phyloP scores from a whole-genome alignment of 2,888 invertebrate species.

The Heliconius charithonia region DNA sequence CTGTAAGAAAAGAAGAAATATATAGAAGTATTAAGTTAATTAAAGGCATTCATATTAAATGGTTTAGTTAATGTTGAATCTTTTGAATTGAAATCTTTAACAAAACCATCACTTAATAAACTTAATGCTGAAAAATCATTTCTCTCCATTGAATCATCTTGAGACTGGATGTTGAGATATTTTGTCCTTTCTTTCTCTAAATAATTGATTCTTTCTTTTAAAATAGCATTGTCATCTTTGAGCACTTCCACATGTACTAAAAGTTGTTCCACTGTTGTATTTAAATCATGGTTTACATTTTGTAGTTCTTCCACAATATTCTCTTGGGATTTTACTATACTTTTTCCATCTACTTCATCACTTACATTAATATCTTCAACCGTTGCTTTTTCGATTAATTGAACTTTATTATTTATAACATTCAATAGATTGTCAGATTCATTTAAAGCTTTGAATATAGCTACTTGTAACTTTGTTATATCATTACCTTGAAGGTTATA shows the following conservation, averaged over 20 bases:
- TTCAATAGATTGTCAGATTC: conserved; percentile 86
- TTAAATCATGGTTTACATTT: conserved; percentile 85
- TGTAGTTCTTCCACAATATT: conserved; percentile 87
- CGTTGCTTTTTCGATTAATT: conserved; percentile 54
- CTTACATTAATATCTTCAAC: conserved; percentile 51
- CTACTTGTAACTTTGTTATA: conserved; percentile 78
- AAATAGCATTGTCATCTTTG: conserved; percentile 84
- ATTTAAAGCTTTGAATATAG: conserved; percentile 86
- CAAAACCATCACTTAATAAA: conserved; percentile 38
- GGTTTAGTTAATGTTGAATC: conserved; percentile 48
- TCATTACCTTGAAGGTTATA: conserved; percentile 69
- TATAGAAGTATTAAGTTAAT: conserved; percentile 48
- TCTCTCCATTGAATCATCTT: conserved; percentile 58
- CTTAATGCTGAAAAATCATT: conserved; percentile 53
- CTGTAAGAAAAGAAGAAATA: background rate
- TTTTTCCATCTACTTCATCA: conserved; percentile 72
- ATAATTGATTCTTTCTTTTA: conserved; percentile 83
- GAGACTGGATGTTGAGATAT: conserved; percentile 67
- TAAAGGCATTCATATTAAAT: conserved; percentile 48
- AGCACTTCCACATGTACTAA: conserved; percentile 86
- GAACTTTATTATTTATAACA: conserved; percentile 64
- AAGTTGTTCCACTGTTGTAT: conserved; percentile 81
- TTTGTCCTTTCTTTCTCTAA: conserved; percentile 82
- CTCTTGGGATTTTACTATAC: conserved; percentile 85
- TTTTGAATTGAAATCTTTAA: conserved; percentile 40